Conservation (phyloP, 2,888 invertebrate species). For the Polylopha cassiicola region DNA sequence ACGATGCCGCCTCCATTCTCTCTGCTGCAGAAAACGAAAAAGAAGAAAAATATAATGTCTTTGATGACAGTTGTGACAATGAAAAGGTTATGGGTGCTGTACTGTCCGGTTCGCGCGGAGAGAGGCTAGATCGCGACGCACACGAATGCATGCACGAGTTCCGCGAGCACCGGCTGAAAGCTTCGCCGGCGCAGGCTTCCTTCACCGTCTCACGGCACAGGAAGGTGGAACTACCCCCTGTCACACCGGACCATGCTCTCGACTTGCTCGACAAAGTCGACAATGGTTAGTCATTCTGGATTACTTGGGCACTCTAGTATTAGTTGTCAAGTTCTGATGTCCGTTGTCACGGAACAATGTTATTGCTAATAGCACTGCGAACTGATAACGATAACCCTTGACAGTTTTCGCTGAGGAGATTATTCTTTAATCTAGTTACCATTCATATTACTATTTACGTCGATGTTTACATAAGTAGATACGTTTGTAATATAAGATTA, state of each 20-base stretch:
- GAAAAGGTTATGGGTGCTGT: conserved; percentile 67
- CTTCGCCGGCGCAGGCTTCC: conserved; percentile 64
- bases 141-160: conserved; percentile 67
- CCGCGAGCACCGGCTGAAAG: conserved; percentile 64
- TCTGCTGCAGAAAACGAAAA: conserved; percentile 51
- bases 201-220: conserved; percentile 79
- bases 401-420: no score
- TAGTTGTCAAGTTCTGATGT: no score
- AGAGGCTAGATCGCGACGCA: conserved; percentile 42
- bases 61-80: conserved; percentile 61
- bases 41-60: conserved; percentile 61
- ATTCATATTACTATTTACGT: no score
- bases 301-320: no score
- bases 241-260: conserved; percentile 53
- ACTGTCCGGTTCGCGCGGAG: conserved; percentile 51
- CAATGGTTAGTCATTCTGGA: no score
- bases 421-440: no score
- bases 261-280: conserved; percentile 41
- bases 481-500: no score
- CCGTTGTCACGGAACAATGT: no score
- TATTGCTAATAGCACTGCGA: no score
- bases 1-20: conserved; percentile 53
- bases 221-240: conserved; percentile 79
- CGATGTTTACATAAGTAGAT: no score
- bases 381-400: no score